Evolutionary conservation across 2,113 vertebrate genomes (phyloP).

Genomic region (Hippolais icterina): DNA sequence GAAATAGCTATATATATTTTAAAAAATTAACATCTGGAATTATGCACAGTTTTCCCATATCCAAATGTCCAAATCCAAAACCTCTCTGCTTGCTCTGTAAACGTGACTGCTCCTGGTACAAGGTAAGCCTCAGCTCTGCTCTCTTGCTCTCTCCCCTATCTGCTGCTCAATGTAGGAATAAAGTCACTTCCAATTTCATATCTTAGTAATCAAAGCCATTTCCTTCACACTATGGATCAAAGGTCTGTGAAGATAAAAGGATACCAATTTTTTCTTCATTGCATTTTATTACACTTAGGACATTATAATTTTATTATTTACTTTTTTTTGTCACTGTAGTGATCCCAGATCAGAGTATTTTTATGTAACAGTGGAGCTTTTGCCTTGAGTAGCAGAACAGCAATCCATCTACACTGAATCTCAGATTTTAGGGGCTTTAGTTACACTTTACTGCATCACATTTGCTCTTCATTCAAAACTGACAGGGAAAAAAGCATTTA

Average conservation of each 20-base stretch:
- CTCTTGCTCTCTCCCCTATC: not conserved
- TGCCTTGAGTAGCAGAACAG: constrained; percentile 2
- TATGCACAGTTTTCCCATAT: not conserved
- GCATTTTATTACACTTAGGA: constrained; percentile 47
- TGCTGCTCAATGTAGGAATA: not conserved
- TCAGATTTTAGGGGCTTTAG: constrained; percentile 17
- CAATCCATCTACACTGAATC: not conserved
- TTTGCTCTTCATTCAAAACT: constrained; percentile 25
- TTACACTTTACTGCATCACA: not conserved
- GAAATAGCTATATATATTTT: not conserved
- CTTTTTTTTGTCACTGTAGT: constrained; percentile 4
- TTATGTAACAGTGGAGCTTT: not conserved
- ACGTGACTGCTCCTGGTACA: not conserved
- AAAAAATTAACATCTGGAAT: not conserved
- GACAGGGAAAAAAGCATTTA: not conserved
- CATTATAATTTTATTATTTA: constrained; percentile 35
- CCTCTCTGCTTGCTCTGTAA: not conserved
- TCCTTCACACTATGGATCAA: not conserved
- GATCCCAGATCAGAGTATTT: constrained; percentile 2
- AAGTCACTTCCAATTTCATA: not conserved
- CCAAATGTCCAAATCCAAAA: not conserved
- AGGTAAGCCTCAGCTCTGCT: not conserved
- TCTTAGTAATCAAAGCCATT: not conserved
- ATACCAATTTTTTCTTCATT: constrained; percentile 41
- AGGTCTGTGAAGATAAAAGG: constrained; percentile 25